These are phyloP conservation scores for Pseudococcus viburni DNA, from an alignment of 2,888 invertebrate genomes.

Conservation along the genomic window DNA sequence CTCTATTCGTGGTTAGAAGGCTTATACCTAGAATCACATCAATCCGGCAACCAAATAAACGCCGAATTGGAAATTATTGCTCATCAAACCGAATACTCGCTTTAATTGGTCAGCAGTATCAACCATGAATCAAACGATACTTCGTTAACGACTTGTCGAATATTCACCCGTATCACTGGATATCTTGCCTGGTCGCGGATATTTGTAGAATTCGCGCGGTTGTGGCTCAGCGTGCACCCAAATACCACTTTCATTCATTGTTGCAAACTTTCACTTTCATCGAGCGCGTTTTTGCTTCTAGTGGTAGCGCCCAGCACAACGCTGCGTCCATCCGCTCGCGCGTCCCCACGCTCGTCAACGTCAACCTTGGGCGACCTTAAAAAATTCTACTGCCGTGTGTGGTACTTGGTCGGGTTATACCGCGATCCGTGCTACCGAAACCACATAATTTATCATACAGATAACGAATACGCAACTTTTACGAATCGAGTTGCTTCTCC, in stretches of 20 bases:
- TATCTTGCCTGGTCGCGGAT: background rate
- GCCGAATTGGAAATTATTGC: no score
- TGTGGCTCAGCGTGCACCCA: conserved; percentile 55
- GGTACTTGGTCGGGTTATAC: background rate
- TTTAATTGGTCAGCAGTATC: no score
- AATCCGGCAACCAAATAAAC: no score
- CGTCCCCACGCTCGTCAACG: conserved; percentile 14
- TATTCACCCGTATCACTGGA: background rate
- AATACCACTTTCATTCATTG: conserved; percentile 66
- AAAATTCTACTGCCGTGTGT: background rate
- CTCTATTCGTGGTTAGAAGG: no score
- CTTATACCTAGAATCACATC: no score
- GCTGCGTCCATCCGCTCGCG: background rate
- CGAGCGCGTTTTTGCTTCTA: conserved; percentile 43
- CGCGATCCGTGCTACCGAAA: background rate
- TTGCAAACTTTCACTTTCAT: conserved; percentile 65
- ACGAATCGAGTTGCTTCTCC: background rate
- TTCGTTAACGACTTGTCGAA: background rate
- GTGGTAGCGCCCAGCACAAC: background rate
- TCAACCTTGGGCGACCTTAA: conserved; percentile 41
- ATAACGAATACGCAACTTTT: conserved; percentile 1
- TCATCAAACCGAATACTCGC: no score
- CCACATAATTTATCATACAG: background rate
- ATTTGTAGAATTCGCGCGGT: background rate
- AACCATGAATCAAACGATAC: no score